Conservation (phyloP, 2,888 invertebrate genomes). For the Meiosimyza platycephala region DNA sequence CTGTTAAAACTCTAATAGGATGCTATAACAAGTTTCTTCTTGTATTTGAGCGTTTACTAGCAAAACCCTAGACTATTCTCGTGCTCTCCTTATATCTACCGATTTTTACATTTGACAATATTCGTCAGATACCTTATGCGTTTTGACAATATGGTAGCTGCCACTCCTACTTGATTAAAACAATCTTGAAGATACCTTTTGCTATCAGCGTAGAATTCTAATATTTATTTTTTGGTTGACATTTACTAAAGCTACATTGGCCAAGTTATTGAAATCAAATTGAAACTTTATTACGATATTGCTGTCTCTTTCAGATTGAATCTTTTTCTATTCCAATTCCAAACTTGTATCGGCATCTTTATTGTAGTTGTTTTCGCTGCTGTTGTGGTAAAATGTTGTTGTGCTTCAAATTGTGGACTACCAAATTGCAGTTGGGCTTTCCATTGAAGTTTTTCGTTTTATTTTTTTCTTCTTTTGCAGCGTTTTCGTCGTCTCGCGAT, state of each 20-base stretch:
- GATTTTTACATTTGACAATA: too few relatives aligned
- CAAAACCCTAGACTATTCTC: too few relatives aligned
- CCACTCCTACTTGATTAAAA: too few relatives aligned
- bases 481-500: constrained; percentile 1
- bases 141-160: too few relatives aligned
- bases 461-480: constrained; percentile 2
- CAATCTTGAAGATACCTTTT: too few relatives aligned
- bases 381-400: constrained; percentile 3
- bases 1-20: too few relatives aligned
- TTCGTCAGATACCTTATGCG: too few relatives aligned
- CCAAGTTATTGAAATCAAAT: constrained; percentile 26
- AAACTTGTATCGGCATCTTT: constrained; percentile 6
- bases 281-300: constrained; percentile 3
- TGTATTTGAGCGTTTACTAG: too few relatives aligned
- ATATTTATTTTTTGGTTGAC: background rate
- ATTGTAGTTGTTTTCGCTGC: constrained; percentile 14
- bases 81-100: too few relatives aligned
- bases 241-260: background rate
- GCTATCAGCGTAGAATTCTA: background rate
- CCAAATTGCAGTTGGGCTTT: background rate
- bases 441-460: constrained; percentile 13
- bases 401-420: background rate
- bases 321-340: constrained; percentile 7
- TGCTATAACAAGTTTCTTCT: too few relatives aligned
- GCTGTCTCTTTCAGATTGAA: background rate